Percentiles rank a stretch among this genome's conserved stretches.
Evolutionary conservation across 2,113 vertebrate genomes (phyloP).

Genomic region (Amazona vittata): DNA sequence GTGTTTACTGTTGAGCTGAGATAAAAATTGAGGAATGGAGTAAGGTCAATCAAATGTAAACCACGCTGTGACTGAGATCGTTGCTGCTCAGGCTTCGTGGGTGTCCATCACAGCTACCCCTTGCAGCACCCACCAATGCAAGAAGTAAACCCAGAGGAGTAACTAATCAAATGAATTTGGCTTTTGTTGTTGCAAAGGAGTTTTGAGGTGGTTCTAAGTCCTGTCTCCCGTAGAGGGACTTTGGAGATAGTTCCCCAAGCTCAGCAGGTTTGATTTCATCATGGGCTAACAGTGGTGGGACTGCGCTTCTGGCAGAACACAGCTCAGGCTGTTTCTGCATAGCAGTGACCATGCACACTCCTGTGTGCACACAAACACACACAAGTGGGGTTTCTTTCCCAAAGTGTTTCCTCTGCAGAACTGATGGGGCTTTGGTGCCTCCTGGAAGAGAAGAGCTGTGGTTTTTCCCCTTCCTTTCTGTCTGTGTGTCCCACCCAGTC

Average conservation of each 20-base stretch:
- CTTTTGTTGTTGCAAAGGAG: not conserved
- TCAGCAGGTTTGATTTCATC: not conserved
- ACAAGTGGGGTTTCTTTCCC: accelerated
- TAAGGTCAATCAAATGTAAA: not conserved
- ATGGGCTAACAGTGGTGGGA: not conserved
- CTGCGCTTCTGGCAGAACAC: not conserved
- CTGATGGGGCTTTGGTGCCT: not conserved
- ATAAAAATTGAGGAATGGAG: not conserved
- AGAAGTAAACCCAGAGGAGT: not conserved
- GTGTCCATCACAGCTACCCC: accelerated
- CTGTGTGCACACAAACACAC: not conserved
- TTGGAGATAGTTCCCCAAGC: not conserved
- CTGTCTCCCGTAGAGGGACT: not conserved
- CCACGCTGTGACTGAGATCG: not conserved
- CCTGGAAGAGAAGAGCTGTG: constrained; percentile 18
- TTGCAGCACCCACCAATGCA: not conserved
- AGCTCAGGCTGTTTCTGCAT: not conserved
- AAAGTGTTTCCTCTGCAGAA: not conserved
- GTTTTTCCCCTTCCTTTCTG: not conserved
- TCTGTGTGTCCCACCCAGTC: not conserved
- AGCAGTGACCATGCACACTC: not conserved
- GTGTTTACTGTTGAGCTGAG: not conserved
- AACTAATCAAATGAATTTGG: not conserved
- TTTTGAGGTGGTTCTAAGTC: not conserved
- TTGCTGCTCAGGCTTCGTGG: not conserved